Percentiles rank a stretch among this genome's conserved stretches.
Evolutionary conservation across 2,113 vertebrate genomes (phyloP).

Genomic region (Amphiprion percula): DNA sequence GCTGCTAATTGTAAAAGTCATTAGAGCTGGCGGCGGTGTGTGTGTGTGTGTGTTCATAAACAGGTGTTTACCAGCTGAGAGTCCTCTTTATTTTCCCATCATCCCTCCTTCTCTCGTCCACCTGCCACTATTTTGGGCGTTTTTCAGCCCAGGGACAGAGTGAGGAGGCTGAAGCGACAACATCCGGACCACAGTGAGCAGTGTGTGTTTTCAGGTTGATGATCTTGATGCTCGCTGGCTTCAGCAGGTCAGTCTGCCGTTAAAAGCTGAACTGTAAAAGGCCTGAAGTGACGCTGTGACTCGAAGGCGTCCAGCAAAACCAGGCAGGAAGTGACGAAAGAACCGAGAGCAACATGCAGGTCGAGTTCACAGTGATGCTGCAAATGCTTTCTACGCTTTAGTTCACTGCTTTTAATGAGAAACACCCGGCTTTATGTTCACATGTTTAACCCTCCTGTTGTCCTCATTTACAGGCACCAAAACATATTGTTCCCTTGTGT

Average conservation of each 20-base stretch:
- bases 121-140: not conserved
- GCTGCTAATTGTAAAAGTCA: conserved; percentile 64
- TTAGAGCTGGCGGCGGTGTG: conserved; percentile 30
- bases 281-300: conserved; percentile 58
- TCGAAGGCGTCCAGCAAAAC: conserved; percentile 7
- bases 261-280: conserved; percentile 61
- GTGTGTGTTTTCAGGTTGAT: conserved; percentile 33
- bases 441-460: too few species aligned
- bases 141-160: conserved; percentile 45
- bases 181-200: conserved; percentile 33
- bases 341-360: conserved; percentile 9
- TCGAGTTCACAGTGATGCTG: conserved; percentile 1
- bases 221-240: conserved; percentile 72
- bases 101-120: not conserved
- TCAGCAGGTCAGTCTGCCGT: conserved; percentile 54
- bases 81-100: too few species aligned
- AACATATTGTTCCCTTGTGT: too few species aligned
- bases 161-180: conserved; percentile 29
- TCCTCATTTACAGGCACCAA: too few species aligned
- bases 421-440: not conserved
- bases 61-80: conserved; percentile 7
- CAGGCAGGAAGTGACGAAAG: conserved; percentile 57
- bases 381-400: not conserved
- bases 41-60: conserved; percentile 24
- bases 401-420: not conserved